phyloP scores from a whole-genome alignment of 2,113 vertebrate species.

The Ranitomeya imitator region DNA sequence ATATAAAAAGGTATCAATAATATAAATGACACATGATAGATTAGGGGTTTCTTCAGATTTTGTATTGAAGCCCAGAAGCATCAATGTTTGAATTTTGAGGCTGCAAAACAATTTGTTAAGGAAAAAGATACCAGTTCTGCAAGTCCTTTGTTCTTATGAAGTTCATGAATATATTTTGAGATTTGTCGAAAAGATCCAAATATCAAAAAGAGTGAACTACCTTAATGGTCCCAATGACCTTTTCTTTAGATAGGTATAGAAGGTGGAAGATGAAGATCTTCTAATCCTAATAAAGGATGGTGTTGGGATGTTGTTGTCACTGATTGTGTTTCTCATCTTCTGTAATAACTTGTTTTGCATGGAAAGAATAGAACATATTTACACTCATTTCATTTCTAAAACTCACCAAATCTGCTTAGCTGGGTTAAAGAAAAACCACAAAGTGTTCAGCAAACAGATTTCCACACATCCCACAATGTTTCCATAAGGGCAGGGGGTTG shows the following conservation, averaged over 20 bases:
- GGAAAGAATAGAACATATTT: not conserved
- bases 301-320: not conserved
- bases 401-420: not conserved
- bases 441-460: not conserved
- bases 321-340: not conserved
- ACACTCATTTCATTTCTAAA: not conserved
- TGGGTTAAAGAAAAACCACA: not conserved
- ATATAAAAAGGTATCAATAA: not conserved
- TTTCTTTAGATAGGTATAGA: not conserved
- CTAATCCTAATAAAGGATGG: not conserved
- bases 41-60: not conserved
- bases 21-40: not conserved
- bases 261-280: not conserved
- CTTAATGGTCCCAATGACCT: too few species aligned
- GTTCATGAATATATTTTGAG: too few species aligned
- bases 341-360: not conserved
- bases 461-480: not conserved
- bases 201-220: too few species aligned
- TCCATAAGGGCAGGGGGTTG: not conserved
- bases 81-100: not conserved
- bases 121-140: too few species aligned
- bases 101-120: not conserved
- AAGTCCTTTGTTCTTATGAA: not conserved
- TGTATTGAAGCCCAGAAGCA: not conserved
- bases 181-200: too few species aligned